phyloP scores from a whole-genome alignment of 1,140 invertebrate genomes.

The Fragariocoptes setiger region DNA sequence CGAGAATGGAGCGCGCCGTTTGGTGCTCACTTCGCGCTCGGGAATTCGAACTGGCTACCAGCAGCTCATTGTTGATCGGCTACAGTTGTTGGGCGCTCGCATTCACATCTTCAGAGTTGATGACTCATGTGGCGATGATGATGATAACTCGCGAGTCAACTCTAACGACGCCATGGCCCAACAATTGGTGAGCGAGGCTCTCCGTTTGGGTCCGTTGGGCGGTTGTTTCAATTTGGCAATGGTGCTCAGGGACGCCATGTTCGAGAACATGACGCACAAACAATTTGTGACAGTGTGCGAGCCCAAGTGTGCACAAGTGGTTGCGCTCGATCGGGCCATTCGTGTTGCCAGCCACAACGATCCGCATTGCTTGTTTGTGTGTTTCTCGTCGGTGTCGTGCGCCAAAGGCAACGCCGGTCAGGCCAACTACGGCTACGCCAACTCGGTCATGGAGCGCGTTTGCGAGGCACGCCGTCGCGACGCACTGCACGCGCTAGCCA shows the following conservation, averaged over 20 bases:
- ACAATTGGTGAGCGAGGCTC: not conserved
- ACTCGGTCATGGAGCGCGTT: constrained; percentile 71
- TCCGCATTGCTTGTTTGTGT: constrained; percentile 43
- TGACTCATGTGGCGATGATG: no score
- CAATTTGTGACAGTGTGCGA: constrained; percentile 34
- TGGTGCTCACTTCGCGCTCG: constrained; percentile 22
- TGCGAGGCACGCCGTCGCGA: constrained; percentile 21
- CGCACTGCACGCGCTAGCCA: constrained; percentile 37
- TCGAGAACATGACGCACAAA: constrained; percentile 50
- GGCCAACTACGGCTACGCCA: constrained; percentile 73
- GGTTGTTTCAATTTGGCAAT: constrained; percentile 45
- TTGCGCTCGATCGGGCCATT: constrained; percentile 35
- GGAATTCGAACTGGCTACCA: constrained; percentile 23
- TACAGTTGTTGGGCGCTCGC: constrained; percentile 4
- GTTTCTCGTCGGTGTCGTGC: constrained; percentile 73
- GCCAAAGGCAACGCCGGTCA: constrained; percentile 78
- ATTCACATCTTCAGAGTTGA: constrained; percentile 14
- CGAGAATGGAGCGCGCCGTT: constrained; percentile 18
- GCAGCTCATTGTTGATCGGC: constrained; percentile 10
- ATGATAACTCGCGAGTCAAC: constrained; percentile 1
- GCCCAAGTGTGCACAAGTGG: constrained; percentile 29
- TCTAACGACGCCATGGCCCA: not conserved
- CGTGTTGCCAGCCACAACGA: constrained; percentile 32
- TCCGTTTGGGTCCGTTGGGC: constrained; percentile 34
- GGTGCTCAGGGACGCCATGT: constrained; percentile 46